Percentiles rank a stretch among this genome's conserved stretches.
Evolutionary conservation across 2,888 invertebrate species (phyloP).

Genomic region (Caenorhabditis sp.): DNA sequence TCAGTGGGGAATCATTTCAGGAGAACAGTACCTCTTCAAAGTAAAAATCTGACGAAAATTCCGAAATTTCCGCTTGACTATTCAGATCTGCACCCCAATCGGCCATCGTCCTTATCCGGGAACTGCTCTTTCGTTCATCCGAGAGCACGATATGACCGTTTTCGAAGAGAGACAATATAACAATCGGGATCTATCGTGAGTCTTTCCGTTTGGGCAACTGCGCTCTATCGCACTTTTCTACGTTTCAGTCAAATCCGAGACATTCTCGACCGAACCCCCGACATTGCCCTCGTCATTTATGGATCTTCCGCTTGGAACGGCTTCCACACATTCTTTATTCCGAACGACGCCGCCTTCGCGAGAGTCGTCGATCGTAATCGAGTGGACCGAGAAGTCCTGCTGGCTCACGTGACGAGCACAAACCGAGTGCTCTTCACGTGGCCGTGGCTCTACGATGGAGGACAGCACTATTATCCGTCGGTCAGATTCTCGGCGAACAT

Average conservation of each 20-base stretch:
- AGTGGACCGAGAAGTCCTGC: conserved; percentile 77
- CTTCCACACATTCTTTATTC: conserved; percentile 79
- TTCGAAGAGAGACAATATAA: conserved; percentile 78
- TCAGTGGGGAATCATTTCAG: conserved; percentile 78
- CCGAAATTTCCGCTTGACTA: not conserved
- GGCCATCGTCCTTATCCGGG: conserved; percentile 77
- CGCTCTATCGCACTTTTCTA: not conserved
- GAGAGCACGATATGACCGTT: conserved; percentile 72
- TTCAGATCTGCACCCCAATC: conserved; percentile 77
- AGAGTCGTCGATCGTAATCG: conserved; percentile 78
- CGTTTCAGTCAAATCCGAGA: conserved; percentile 77
- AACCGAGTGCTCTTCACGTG: conserved; percentile 78
- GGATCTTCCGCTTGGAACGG: conserved; percentile 77
- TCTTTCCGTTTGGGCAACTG: not conserved
- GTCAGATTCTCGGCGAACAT: conserved; percentile 78
- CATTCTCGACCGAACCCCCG: conserved; percentile 77
- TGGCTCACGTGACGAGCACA: conserved; percentile 78
- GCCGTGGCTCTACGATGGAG: conserved; percentile 79
- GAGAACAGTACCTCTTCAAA: conserved; percentile 79
- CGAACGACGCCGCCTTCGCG: conserved; percentile 78
- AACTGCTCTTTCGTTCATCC: conserved; percentile 76
- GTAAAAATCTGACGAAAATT: conserved; percentile 49
- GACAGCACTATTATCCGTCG: conserved; percentile 77
- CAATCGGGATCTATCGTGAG: conserved; percentile 78
- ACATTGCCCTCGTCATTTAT: conserved; percentile 78